A percentile compares a stretch with the other conserved stretches of the same genome.
Evolutionary conservation across 53 echinoderm and acorn worm genomes (phyloP).

Genomic region (Luidia sarsii): DNA sequence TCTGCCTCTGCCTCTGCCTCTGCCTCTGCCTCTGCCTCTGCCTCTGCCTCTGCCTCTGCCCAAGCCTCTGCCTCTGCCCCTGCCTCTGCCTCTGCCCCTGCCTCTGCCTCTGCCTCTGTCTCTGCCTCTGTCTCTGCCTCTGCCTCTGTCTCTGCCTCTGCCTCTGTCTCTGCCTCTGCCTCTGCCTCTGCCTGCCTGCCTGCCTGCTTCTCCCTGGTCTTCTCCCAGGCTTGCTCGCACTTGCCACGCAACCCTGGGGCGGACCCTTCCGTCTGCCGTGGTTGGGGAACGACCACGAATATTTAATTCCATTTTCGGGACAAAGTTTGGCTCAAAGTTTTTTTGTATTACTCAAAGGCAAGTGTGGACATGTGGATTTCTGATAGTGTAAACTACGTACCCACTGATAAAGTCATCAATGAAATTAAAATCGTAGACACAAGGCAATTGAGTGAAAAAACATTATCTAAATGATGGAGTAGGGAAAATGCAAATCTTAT

Average conservation of each 20-base stretch:
- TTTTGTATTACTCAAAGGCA: too few relatives aligned
- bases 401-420: too few relatives aligned
- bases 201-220: neutral
- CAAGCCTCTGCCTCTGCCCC: constrained; percentile 4
- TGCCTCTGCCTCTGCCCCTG: neutral
- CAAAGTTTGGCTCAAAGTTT: too few relatives aligned
- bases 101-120: neutral
- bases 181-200: neutral
- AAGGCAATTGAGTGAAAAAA: too few relatives aligned
- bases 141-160: neutral
- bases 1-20: neutral
- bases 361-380: too few relatives aligned
- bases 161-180: neutral
- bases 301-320: too few relatives aligned
- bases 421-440: too few relatives aligned
- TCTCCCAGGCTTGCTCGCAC: neutral
- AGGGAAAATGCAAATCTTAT: too few relatives aligned
- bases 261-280: constrained; percentile 10
- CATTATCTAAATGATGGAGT: too few relatives aligned
- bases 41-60: neutral
- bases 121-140: neutral
- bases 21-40: neutral
- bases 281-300: neutral
- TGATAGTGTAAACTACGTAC: too few relatives aligned
- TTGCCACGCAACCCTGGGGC: neutral